Base-by-base conservation (phyloP, 35 echinoderm and acorn worm genomes). In the Lytechinus variegatus region DNA sequence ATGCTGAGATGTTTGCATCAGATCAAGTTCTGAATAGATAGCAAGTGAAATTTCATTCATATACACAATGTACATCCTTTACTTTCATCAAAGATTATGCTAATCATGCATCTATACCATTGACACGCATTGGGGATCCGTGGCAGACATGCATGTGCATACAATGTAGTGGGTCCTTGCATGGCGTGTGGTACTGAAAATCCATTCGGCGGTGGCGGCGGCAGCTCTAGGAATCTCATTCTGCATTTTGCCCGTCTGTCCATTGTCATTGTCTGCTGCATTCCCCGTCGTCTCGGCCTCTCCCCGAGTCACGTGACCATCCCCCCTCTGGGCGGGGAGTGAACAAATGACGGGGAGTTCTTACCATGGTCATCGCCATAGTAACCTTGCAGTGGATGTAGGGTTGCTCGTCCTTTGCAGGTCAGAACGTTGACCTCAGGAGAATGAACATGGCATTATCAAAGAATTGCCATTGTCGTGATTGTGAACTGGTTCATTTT, bases 221-320 rank as follows among this genome's bases (percentile, higher is more conserved):
- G 19, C 66, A 24, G 66, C 66, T 79, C 66, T 24, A 19, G 66
- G 66, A 79, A 79, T 79, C 66, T 79, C 66, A 79, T 79, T 79
- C 14, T 79, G 16, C 16, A 79, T 79, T 79, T 79, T 79, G 66
- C 21, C 66, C 19, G 56, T 58, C 56, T 44, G 16, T 79, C 66
- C 66, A 79, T 79, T 19, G 66, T 79, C 66, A 79, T 79, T 79
- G 66, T 79, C 66, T 79, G 66, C 66, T 24, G 66, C 66, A 79
- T 79, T 79, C 66, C 66, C 66, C 66, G 66, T 79, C 66, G 66
- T 79, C 66, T 79, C 66, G 66, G 66, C 66, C 66, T 79, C 66
- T 79, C 66, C 66, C 66, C n/a, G 21, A 24, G 66, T 79, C 66
- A 79, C 66, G 66, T 79, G 66, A 79, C 66, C 66, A 79, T 79